Percentiles rank a stretch among this genome's conserved stretches.
Evolutionary conservation across 2,113 vertebrate species (phyloP).

Genomic region (Trichomycterus rosablanca): DNA sequence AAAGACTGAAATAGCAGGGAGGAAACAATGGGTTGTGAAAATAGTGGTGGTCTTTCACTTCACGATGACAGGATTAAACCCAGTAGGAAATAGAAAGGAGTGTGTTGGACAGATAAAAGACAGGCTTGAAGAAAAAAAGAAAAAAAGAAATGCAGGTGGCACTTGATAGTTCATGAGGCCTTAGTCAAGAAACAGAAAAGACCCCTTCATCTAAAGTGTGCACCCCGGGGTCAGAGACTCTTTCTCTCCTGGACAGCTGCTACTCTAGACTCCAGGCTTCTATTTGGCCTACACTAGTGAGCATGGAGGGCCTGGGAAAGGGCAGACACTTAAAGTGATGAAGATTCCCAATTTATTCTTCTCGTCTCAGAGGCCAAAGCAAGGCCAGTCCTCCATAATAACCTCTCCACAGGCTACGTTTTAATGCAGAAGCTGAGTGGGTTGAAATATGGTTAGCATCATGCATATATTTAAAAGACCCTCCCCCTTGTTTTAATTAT

Average conservation of each 20-base stretch:
- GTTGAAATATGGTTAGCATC: background rate
- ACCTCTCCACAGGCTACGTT: constrained; percentile 6
- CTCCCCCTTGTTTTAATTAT: too few species aligned
- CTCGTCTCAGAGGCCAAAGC: background rate
- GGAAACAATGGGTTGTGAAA: too few species aligned
- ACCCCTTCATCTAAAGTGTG: constrained; percentile 14
- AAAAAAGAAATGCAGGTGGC: constrained; percentile 13
- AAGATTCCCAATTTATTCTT: constrained; percentile 10
- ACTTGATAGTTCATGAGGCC: background rate
- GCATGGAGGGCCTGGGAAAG: constrained; percentile 48
- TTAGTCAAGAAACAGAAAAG: constrained; percentile 21
- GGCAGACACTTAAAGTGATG: constrained; percentile 15
- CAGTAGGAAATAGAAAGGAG: background rate
- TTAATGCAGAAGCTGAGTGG: background rate
- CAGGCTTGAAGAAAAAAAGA: constrained; percentile 3
- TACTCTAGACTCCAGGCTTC: constrained; percentile 29
- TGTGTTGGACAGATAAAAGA: constrained; percentile 12
- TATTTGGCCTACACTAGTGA: constrained; percentile 30
- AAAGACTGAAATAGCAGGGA: too few species aligned
- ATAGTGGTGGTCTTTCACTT: too few species aligned
- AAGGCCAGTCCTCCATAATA: constrained; percentile 21
- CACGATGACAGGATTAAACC: background rate
- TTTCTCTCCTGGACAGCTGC: constrained; percentile 30
- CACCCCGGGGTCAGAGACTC: constrained; percentile 37
- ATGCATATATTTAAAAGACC: too few species aligned